Conservation (phyloP, 1,140 invertebrate genomes). For the Eumaeus atala region DNA sequence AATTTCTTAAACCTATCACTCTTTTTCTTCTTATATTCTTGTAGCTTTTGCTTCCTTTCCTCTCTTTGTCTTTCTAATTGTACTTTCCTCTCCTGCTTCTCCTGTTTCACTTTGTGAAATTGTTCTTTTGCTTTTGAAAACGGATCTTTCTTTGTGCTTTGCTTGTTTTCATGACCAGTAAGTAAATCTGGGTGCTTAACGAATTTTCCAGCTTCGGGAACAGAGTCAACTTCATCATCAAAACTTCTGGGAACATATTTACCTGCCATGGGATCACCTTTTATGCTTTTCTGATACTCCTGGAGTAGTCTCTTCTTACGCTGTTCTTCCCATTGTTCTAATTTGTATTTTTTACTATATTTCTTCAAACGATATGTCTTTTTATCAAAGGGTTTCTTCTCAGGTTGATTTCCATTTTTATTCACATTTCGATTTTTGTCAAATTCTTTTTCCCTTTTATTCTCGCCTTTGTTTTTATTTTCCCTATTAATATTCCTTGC, state of each 20-base stretch:
- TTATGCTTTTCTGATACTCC: constrained; percentile 75
- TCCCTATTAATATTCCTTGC: constrained; percentile 31
- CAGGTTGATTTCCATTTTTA: constrained; percentile 26
- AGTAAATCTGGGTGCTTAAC: constrained; percentile 63
- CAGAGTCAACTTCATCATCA: constrained; percentile 49
- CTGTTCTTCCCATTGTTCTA: constrained; percentile 79
- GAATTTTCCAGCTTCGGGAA: constrained; percentile 43
- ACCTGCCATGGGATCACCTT: constrained; percentile 58
- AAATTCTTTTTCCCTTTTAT: constrained; percentile 37
- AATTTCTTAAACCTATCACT: constrained; percentile 79
- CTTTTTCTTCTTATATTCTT: constrained; percentile 80
- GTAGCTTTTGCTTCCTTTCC: constrained; percentile 77
- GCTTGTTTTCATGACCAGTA: constrained; percentile 28
- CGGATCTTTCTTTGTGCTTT: constrained; percentile 44
- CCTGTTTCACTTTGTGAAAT: constrained; percentile 73
- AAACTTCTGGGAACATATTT: constrained; percentile 52
- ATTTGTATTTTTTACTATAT: constrained; percentile 80
- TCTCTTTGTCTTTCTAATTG: constrained; percentile 66
- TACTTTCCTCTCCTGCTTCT: constrained; percentile 73
- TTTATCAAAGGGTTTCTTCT: constrained; percentile 77
- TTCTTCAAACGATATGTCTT: constrained; percentile 78
- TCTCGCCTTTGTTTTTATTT: constrained; percentile 23
- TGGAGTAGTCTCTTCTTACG: constrained; percentile 74
- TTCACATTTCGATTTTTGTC: constrained; percentile 33
- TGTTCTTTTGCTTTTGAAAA: constrained; percentile 75